Conservation (phyloP, 2,113 vertebrate genomes). For the Hyperopisus bebe region DNA sequence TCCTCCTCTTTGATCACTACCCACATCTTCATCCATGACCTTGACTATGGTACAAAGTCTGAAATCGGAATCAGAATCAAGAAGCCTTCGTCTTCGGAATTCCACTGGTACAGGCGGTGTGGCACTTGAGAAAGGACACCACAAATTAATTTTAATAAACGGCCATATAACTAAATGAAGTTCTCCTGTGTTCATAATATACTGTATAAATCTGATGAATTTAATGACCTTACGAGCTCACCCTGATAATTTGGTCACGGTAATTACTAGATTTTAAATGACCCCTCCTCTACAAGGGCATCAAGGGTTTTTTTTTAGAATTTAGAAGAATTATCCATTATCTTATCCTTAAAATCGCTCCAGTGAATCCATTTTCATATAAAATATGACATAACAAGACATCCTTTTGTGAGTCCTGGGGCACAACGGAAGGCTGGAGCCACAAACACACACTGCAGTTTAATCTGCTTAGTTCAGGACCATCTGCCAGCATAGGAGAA, state of each 20-base stretch:
- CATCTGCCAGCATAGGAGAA: background rate
- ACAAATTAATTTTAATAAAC: slow-evolving; percentile 1
- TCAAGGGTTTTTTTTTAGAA: background rate
- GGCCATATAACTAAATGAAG: slow-evolving; percentile 4
- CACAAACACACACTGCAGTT: background rate
- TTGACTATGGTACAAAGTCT: background rate
- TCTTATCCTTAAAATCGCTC: background rate
- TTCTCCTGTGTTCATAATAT: background rate
- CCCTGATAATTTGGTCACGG: background rate
- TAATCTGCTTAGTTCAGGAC: slow-evolving; percentile 9
- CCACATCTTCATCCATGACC: background rate
- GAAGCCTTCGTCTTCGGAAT: background rate
- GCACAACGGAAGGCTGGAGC: too few relatives aligned
- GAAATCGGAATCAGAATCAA: background rate
- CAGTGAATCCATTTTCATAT: background rate
- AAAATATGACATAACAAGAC: background rate
- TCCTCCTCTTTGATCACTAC: background rate
- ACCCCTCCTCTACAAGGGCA: background rate
- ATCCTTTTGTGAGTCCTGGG: background rate
- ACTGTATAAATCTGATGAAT: slow-evolving; percentile 4
- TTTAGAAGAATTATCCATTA: background rate
- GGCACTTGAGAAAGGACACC: background rate
- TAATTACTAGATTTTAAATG: slow-evolving; percentile 12
- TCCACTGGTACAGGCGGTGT: background rate
- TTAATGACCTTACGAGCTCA: background rate